phyloP scores from a whole-genome alignment of 2,888 invertebrate genomes.

The Opisthograptis luteolata region DNA sequence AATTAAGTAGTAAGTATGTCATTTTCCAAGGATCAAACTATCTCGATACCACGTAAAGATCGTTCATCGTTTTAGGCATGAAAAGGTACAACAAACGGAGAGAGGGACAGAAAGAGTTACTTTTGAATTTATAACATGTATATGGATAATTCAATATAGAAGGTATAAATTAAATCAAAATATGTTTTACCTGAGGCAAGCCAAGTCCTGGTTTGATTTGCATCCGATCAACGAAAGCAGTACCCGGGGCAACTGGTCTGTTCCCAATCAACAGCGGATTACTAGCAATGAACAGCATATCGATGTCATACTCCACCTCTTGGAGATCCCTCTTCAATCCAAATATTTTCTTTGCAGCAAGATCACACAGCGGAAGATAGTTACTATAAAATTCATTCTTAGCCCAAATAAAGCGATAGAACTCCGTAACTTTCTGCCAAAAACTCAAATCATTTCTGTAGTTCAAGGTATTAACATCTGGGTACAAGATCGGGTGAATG shows the following conservation, averaged over 20 bases:
- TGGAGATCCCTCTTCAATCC: slow-evolving; percentile 61
- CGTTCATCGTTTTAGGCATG: no score
- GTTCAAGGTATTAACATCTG: slow-evolving; percentile 74
- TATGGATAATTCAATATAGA: background rate
- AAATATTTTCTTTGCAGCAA: slow-evolving; percentile 68
- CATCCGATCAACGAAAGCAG: slow-evolving; percentile 68
- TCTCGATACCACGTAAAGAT: no score
- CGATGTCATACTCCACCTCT: slow-evolving; percentile 73
- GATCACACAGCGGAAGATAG: slow-evolving; percentile 63
- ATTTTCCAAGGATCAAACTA: no score
- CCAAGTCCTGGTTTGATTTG: slow-evolving; percentile 65
- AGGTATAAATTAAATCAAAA: background rate
- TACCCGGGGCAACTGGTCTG: slow-evolving; percentile 68
- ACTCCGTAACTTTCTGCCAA: slow-evolving; percentile 66
- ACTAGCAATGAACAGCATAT: slow-evolving; percentile 68
- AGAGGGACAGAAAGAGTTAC: no score
- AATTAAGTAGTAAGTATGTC: no score
- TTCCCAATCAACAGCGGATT: slow-evolving; percentile 69
- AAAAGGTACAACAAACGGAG: no score
- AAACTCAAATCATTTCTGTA: slow-evolving; percentile 62
- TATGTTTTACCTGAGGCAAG: slow-evolving; percentile 58
- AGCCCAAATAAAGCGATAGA: slow-evolving; percentile 61
- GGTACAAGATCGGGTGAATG: slow-evolving; percentile 77
- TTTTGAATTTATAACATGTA: no score
- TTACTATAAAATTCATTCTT: slow-evolving; percentile 68